A percentile compares a stretch with the other conserved stretches of the same genome.
Evolutionary conservation across 64 coral and sea anemone species (phyloP).

Genomic region (Stichodactyla mertensii): DNA sequence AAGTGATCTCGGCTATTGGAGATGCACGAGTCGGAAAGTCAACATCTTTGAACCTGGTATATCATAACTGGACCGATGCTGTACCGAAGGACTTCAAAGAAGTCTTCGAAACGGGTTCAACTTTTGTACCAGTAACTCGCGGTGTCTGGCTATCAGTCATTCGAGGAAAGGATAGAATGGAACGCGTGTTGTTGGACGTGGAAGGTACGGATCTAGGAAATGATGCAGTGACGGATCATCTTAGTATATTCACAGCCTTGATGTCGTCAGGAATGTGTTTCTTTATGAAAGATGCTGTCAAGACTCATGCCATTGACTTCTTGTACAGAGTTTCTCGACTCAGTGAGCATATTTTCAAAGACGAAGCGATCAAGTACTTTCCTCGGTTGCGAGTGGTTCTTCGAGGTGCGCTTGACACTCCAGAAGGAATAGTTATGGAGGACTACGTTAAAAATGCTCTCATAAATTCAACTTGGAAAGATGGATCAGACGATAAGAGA

Average conservation of each 20-base stretch:
- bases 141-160: constrained; percentile 43
- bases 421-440: constrained; percentile 20
- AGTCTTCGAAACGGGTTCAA: constrained; percentile 42
- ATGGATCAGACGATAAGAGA: constrained; percentile 37
- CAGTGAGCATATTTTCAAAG: constrained; percentile 47
- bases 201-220: constrained; percentile 64
- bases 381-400: constrained; percentile 37
- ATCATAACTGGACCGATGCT: constrained; percentile 1
- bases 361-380: constrained; percentile 24
- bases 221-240: constrained; percentile 38
- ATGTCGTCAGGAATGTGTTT: constrained; percentile 60
- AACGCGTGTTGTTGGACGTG: constrained; percentile 52
- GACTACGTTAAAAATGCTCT: constrained; percentile 42
- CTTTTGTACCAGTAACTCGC: constrained; percentile 29
- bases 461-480: constrained; percentile 4
- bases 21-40: constrained; percentile 72
- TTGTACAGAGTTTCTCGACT: constrained; percentile 52
- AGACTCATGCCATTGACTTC: constrained; percentile 56
- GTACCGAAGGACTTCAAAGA: neutral
- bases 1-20: constrained; percentile 44
- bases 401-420: constrained; percentile 19
- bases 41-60: constrained; percentile 48
- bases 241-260: constrained; percentile 73
- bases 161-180: neutral
- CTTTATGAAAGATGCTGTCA: constrained; percentile 31